Conservation (phyloP, 2,888 invertebrate genomes). For the Drosophila peninsularis region DNA sequence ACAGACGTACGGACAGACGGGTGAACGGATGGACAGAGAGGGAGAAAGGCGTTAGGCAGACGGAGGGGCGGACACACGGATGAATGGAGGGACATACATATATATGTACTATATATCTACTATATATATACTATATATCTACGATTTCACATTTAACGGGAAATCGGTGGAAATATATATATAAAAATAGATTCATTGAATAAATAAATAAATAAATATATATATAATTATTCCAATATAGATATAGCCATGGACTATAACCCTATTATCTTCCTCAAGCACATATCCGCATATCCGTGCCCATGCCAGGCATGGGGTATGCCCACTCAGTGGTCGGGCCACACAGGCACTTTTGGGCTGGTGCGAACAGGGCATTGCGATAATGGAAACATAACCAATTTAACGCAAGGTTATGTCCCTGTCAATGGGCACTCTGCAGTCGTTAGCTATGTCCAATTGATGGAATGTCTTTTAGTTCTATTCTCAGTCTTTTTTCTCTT, state of each 20-base stretch:
- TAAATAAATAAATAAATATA: too few relatives aligned
- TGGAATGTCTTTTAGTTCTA: background rate
- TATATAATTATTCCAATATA: too few relatives aligned
- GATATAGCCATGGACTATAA: too few relatives aligned
- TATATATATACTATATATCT: too few relatives aligned
- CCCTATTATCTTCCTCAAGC: background rate
- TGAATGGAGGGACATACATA: too few relatives aligned
- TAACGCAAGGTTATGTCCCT: slow-evolving; percentile 5
- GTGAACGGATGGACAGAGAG: background rate
- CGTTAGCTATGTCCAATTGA: slow-evolving; percentile 26
- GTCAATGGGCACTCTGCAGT: slow-evolving; percentile 5
- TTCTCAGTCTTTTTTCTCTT: background rate
- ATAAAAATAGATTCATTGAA: too few relatives aligned
- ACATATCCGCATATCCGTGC: background rate
- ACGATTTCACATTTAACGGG: too few relatives aligned
- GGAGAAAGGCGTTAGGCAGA: background rate
- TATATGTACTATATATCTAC: too few relatives aligned
- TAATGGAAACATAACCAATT: slow-evolving; percentile 4
- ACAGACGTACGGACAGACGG: background rate
- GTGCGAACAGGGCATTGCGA: slow-evolving; percentile 1
- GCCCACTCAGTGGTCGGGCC: background rate
- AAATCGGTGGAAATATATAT: too few relatives aligned
- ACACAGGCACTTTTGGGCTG: background rate
- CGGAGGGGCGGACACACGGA: background rate
- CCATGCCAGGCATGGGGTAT: background rate